A percentile compares a stretch with the other conserved stretches of the same genome.
Conservation (phyloP, 1,140 invertebrate genomes). For the Diorhabda elongata region DNA sequence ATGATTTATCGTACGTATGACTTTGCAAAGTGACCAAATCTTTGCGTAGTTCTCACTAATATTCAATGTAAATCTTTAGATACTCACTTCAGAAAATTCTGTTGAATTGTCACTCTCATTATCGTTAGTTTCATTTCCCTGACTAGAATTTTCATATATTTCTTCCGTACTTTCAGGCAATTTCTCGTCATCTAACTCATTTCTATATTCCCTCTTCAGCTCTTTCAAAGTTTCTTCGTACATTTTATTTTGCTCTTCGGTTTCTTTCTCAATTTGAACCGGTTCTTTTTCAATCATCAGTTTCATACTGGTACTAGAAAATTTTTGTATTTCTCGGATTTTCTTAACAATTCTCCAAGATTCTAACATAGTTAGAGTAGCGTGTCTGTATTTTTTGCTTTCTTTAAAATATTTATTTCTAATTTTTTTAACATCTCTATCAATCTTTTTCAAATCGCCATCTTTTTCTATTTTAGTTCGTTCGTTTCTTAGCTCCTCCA, state of each 20-base stretch:
- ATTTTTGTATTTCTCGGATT: slow-evolving; percentile 39
- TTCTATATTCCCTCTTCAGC: slow-evolving; percentile 44
- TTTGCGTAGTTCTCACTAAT: no score
- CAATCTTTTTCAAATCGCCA: slow-evolving; percentile 22
- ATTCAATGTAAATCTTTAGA: no score
- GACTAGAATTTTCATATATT: neutral
- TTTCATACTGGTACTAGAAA: slow-evolving; percentile 44
- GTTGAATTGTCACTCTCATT: neutral
- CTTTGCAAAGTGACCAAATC: no score
- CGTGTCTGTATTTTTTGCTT: slow-evolving; percentile 36
- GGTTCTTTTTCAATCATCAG: slow-evolving; percentile 43
- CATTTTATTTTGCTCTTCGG: slow-evolving; percentile 38
- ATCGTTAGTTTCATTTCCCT: neutral
- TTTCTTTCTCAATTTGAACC: slow-evolving; percentile 25
- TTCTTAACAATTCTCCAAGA: slow-evolving; percentile 48
- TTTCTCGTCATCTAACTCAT: slow-evolving; percentile 14
- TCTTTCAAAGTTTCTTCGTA: slow-evolving; percentile 45
- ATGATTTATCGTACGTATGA: no score
- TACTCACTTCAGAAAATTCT: neutral
- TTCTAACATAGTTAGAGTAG: slow-evolving; percentile 41
- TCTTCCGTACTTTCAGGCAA: neutral
- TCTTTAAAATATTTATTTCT: slow-evolving; percentile 44
- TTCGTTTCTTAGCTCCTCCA: slow-evolving; percentile 43
- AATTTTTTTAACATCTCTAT: slow-evolving; percentile 39
- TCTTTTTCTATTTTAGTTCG: slow-evolving; percentile 33